Base-by-base conservation (phyloP, 2,888 invertebrate species). In the Carabus problematicus region DNA sequence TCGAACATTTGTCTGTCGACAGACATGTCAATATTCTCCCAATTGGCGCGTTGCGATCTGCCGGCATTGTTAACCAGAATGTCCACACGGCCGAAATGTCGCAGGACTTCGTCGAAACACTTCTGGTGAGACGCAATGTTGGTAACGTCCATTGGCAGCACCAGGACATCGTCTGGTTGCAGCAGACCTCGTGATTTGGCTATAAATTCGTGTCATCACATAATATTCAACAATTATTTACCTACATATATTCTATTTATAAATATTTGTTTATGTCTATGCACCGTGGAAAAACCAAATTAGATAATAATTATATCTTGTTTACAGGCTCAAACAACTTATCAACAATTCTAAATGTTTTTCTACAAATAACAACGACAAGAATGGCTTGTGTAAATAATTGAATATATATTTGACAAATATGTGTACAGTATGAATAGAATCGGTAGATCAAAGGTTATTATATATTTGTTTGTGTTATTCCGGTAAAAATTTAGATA, bases 31-130 rank as follows among this genome's bases (percentile, higher is more conserved):
- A 90, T 91, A 0, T 88, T 83, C 71, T 89, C 88, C 89, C 91
- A 93, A 16, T 79, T 75, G 0, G 91, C 91, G 72, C 93, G 83
- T 78, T 94, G 94, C 7, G 91, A 91, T 64, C 92, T 82, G 0
- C 93, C 94, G 1, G 93, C 93, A 82, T 94, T 94, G 77, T 91
- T 92, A 0, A 94, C 86, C 43, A 94, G 82, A 68, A 94, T 86
- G 77, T 94, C 92, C 49, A 94, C 80, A 82, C 87, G 79, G 54
- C 89, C 91, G 78, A 92, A 93, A 77, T 90, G 86, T 40, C 85
- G 78, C 0, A 92, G 77, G 1, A 92, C 89, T 64, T 82, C 79
- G 58, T 88, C 82, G 41, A 92, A 87, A 40, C 85, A 82, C 39
- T 82, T 76, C 75, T 88, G 82, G 77, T 94, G 93, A 9, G 80